Conservation (phyloP, 2,797 vertebrate species). For the Antennarius maculatus region DNA sequence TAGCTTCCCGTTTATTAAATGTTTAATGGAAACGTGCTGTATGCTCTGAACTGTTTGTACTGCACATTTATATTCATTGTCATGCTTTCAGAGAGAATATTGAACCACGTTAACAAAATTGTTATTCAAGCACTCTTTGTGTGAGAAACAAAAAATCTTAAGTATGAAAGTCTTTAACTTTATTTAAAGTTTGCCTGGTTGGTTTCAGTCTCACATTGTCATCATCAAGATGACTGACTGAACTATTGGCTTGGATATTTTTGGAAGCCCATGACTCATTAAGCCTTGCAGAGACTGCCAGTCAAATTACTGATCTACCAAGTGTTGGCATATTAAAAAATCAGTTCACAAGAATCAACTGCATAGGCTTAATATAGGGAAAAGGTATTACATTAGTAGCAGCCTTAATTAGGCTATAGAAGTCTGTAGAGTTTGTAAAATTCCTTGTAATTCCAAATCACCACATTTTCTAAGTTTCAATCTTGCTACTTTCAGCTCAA, state of each 20-base stretch:
- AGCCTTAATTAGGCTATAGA: too few relatives aligned
- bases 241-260: not conserved
- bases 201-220: not conserved
- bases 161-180: not conserved
- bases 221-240: not conserved
- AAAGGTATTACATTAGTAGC: too few relatives aligned
- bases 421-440: too few relatives aligned
- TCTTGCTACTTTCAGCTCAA: too few relatives aligned
- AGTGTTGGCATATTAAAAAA: too few relatives aligned
- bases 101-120: not conserved
- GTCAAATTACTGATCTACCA: too few relatives aligned
- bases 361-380: too few relatives aligned
- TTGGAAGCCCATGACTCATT: not conserved
- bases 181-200: too few relatives aligned
- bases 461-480: too few relatives aligned
- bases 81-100: not conserved
- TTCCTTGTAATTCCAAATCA: too few relatives aligned
- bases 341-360: too few relatives aligned
- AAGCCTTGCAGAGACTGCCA: not conserved
- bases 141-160: not conserved
- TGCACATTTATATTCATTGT: not conserved
- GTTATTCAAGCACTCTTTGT: not conserved
- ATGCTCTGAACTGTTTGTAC: constrained; percentile 5
- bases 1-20: constrained; percentile 14
- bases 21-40: not conserved